Percentiles rank a stretch among this genome's conserved stretches.
phyloP scores from a whole-genome alignment of 2,888 invertebrate species.

The Ormyrus rosae region DNA sequence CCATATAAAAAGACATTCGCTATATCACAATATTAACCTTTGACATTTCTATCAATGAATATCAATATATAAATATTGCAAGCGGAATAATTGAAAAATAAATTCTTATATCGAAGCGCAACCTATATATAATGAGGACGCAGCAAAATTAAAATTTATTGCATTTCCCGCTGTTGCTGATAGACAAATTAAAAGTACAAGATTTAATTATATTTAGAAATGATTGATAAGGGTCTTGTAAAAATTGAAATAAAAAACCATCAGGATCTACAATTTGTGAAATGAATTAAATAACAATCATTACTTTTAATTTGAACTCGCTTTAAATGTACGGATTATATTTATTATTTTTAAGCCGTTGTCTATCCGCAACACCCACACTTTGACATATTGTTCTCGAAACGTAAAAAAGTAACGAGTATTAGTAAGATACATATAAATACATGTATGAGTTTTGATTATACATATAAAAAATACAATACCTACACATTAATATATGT shows the following conservation, averaged over 20 bases:
- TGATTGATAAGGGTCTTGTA: too few species aligned
- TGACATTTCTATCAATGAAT: conserved; percentile 35
- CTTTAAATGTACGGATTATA: too few species aligned
- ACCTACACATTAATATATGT: not conserved
- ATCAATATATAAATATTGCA: conserved; percentile 40
- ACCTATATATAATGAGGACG: conserved; percentile 19
- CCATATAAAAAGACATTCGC: conserved; percentile 28
- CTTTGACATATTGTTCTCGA: conserved; percentile 1
- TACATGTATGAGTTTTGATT: conserved; percentile 30
- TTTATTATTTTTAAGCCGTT: too few species aligned
- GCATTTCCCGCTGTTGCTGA: conserved; percentile 14
- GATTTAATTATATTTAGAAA: too few species aligned
- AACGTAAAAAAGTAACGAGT: conserved; percentile 42
- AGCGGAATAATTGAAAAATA: conserved; percentile 47
- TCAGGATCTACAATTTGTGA: too few species aligned
- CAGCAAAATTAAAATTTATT: conserved; percentile 33
- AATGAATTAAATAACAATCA: too few species aligned
- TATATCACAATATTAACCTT: conserved; percentile 51
- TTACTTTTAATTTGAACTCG: too few species aligned
- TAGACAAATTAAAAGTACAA: too few species aligned
- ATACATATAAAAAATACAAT: conserved; percentile 19
- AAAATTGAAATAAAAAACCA: too few species aligned
- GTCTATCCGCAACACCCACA: too few species aligned
- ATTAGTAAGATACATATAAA: not conserved
- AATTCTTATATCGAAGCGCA: conserved; percentile 27